Evolutionary conservation across 2,113 vertebrate species (phyloP).

Genomic region (Lagopus muta): DNA sequence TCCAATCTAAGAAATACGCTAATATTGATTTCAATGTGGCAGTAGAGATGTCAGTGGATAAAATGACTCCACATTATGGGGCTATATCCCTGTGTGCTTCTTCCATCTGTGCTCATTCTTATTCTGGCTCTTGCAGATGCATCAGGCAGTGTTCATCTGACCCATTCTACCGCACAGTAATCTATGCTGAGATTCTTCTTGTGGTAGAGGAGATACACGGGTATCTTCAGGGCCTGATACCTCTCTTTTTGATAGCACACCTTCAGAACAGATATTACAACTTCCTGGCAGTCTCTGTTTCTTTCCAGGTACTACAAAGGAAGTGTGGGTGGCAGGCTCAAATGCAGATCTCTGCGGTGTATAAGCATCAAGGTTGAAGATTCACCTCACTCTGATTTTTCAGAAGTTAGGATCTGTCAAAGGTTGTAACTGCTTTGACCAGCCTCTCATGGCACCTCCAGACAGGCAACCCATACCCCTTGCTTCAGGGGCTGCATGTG

Average conservation of each 20-base stretch:
- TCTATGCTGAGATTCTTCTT: not conserved
- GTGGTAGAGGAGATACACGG: not conserved
- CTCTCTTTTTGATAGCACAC: not conserved
- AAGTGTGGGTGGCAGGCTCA: not conserved
- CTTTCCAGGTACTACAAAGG: not conserved
- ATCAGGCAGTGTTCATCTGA: not conserved
- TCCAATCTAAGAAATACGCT: not conserved
- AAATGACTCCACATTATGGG: not conserved
- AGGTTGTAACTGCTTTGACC: not conserved
- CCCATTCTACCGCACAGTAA: not conserved
- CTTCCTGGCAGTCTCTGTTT: not conserved
- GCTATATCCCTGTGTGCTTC: not conserved
- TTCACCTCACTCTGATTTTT: not conserved
- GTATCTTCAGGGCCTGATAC: not conserved
- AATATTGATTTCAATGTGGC: not conserved
- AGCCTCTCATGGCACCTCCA: not conserved
- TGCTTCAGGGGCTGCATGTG: rapidly evolving
- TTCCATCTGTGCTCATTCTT: not conserved
- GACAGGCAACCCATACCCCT: not conserved
- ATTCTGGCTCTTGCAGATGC: not conserved
- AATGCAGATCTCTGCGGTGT: not conserved
- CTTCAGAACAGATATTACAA: not conserved
- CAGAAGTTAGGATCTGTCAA: not conserved
- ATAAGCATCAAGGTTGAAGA: not conserved
- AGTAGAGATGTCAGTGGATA: not conserved